A percentile compares a stretch with the other conserved stretches of the same genome.
phyloP scores from a whole-genome alignment of 2,888 invertebrate species.

The Invenusta paracnida region DNA sequence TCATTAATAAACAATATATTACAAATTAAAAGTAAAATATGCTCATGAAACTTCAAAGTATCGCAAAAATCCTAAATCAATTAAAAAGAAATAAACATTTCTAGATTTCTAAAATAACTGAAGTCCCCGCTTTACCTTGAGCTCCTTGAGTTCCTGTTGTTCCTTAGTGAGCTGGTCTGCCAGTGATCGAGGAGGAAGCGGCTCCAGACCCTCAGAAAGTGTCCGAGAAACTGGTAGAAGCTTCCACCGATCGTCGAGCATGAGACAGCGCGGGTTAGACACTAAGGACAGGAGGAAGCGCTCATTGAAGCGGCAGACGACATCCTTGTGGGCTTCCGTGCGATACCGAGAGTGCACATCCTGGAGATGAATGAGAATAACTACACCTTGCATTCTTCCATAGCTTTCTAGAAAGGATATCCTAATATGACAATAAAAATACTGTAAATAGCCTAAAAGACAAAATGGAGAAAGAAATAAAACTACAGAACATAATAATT shows the following conservation, averaged over 20 bases:
- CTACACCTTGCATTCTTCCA: no score
- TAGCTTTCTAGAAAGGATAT: no score
- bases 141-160: neutral
- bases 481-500: no score
- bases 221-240: slow-evolving; percentile 19
- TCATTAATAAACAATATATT: no score
- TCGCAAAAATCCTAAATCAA: no score
- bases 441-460: no score
- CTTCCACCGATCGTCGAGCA: slow-evolving; percentile 73
- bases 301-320: slow-evolving; percentile 91
- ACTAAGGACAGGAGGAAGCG: slow-evolving; percentile 83
- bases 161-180: neutral
- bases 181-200: neutral
- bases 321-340: slow-evolving; percentile 85
- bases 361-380: slow-evolving; percentile 56
- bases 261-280: slow-evolving; percentile 78
- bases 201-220: neutral
- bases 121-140: neutral
- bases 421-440: no score
- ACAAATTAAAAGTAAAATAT: no score
- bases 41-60: no score
- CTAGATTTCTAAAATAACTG: no score
- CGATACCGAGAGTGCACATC: slow-evolving; percentile 91
- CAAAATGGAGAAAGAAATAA: no score
- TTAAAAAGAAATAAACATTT: no score